phyloP scores from a whole-genome alignment of 2,797 vertebrate species.

The Antennarius maculatus region DNA sequence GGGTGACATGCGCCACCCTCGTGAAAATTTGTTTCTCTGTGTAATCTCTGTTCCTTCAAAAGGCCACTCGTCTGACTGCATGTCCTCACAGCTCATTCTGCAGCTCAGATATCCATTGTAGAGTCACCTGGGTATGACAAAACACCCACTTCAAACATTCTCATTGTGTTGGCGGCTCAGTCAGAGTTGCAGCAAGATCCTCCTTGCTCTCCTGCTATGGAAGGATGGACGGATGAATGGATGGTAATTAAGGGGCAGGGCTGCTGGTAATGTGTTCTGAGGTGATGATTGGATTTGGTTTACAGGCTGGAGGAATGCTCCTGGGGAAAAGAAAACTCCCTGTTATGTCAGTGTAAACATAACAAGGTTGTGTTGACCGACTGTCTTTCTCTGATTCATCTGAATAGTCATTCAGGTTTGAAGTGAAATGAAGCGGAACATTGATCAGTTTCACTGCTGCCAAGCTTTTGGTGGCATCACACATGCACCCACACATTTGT shows the following conservation, averaged over 20 bases:
- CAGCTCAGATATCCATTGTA: conserved; percentile 19
- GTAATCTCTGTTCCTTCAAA: conserved; percentile 57
- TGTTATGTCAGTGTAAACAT: conserved; percentile 58
- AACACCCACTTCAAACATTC: conserved; percentile 39
- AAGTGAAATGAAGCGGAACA: conserved; percentile 15
- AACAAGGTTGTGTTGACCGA: conserved; percentile 28
- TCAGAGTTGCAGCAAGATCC: conserved; percentile 42
- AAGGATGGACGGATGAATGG: conserved; percentile 36
- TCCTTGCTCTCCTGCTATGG: conserved; percentile 23
- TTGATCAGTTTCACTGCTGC: conserved; percentile 2
- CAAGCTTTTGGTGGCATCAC: conserved; percentile 1
- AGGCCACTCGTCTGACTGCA: conserved; percentile 45
- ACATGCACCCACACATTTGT: conserved; percentile 1
- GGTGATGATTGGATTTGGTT: conserved; percentile 60
- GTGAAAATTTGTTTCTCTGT: conserved; percentile 56
- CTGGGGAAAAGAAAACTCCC: conserved; percentile 39
- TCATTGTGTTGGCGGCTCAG: conserved; percentile 17
- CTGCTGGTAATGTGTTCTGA: conserved; percentile 49
- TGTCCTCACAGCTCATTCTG: conserved; percentile 39
- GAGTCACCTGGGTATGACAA: conserved; percentile 36
- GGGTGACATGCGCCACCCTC: conserved; percentile 57
- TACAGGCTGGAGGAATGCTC: conserved; percentile 58
- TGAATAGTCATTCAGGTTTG: conserved; percentile 15
- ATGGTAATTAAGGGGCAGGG: conserved; percentile 48
- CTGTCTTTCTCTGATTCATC: conserved; percentile 25